Evolutionary conservation across 2,888 invertebrate genomes (phyloP), one percentile per base, ranked within the genome.

Genomic region (Blastobasis lacticolella): DNA sequence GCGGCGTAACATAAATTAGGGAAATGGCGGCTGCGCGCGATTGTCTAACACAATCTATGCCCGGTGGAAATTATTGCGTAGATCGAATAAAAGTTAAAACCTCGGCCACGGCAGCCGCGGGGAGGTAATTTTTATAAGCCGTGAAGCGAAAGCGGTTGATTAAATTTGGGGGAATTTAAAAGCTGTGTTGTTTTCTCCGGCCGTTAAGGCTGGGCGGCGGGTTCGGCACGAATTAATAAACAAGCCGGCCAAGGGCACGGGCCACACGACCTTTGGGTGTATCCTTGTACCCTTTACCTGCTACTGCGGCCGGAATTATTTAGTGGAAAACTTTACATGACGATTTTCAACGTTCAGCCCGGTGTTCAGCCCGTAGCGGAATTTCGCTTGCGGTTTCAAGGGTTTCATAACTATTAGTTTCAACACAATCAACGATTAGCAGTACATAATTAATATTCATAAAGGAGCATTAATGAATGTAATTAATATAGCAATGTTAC

Each of bases 151-250:
- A 76, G 37, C 51, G 10, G 73, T 79, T 77, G 72, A 77, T 78
- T 78, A 76, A 78, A 81, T 78, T 78, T 74, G 66, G 64, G 62
- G 69, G 78, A 82, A 77, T 82, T 83, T 81, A 78, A 84, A 79
- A 76, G 78, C 75, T 71, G 70, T 73, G 75, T 80, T 80, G 75
- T 81, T 82, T 77, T 74, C 76, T 79, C 76, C 80, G 73, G 76
- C 80, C 82, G 77, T 81, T 78, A 76, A 71, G 81, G 81, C 75
- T 72, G 73, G 78, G 52, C 46, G 74, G 67, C 54, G 62, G 69
- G 70, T 62, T 70, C 70, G 73, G 76, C 73, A 77, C 80, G 75
- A 83, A 85, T 84, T 85, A 85, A 85, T 86, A 81, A 85, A 82
- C 82, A 81, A 79, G 71, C 75, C 72, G 76, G 81, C 81, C 85